Base-by-base conservation (phyloP, 2,797 vertebrate species). In the Siniperca undulata region DNA sequence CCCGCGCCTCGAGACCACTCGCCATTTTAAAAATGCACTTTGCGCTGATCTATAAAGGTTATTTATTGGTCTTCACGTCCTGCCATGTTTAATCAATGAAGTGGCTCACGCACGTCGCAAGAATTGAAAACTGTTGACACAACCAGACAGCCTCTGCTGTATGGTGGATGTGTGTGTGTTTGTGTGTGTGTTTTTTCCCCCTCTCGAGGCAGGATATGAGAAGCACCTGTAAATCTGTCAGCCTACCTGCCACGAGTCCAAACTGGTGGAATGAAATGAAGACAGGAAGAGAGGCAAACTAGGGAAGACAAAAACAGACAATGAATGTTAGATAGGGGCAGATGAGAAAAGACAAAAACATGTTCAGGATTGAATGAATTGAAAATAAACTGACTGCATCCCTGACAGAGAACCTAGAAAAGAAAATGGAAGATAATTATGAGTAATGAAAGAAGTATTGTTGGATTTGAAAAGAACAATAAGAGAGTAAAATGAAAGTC, bases 161-260 rank as follows among this genome's bases (percentile, higher is more conserved):
- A 50, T 24, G 13, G 27, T 42, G 59, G 30, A 52, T 34, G 10
- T 50, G 60, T 30, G 27, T 60, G 34, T 44, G 19, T 53, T 9
- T 52, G n/a, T 58, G 3, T 55, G 36, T 38, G 36, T 74, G n/a
- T n/a, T 53, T 36, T 27, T 13, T 44, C 12, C 50, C 48, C 59
- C 67, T 82, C 70, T 82, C 4, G 34, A 82, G 74, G 81, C 81
- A 82, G 77, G 81, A 88, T 89, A 87, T 78, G 87, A 91, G 88
- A 88, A 88, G 88, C 90, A 90, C 86, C 91, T 93, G 91, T 94
- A 92, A 92, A 93, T 94, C 93, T 93, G 90, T 94, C 92, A 91
- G 86, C 88, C 86, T 75, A 88, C 80, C 90, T 89, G 86, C 85
- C 85, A 83, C 78, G 77, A 86, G 80, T 88, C 84, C 76, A 87